phyloP scores from a whole-genome alignment of 2,888 invertebrate species.

The Noctua comes region DNA sequence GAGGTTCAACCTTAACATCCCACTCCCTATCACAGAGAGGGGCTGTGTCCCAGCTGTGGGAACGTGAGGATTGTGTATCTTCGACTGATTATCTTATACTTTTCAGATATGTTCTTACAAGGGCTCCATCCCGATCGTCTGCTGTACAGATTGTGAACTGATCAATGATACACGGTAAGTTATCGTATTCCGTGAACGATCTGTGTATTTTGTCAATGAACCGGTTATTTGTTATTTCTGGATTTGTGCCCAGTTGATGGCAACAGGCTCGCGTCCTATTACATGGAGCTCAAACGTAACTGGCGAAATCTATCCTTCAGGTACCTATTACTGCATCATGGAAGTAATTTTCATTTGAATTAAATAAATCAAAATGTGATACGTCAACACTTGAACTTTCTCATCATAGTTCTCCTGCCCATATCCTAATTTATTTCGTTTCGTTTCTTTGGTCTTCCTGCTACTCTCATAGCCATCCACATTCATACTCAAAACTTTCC shows the following conservation, averaged over 20 bases:
- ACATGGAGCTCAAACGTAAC: neutral
- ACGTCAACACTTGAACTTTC: neutral
- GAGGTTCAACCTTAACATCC: too few relatives aligned
- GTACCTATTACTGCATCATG: too few relatives aligned
- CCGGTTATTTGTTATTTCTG: neutral
- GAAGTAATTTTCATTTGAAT: neutral
- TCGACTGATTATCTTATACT: neutral
- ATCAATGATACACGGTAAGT: slow-evolving; percentile 42
- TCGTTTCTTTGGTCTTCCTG: neutral
- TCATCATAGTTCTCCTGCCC: neutral
- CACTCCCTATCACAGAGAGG: too few relatives aligned
- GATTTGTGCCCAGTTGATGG: neutral
- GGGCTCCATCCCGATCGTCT: slow-evolving; percentile 10
- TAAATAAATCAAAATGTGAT: neutral
- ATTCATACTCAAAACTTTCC: neutral
- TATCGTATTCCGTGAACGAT: neutral
- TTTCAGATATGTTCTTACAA: slow-evolving; percentile 41
- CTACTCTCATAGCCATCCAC: neutral
- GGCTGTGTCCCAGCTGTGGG: too few relatives aligned
- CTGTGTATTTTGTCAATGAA: neutral
- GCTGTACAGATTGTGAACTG: slow-evolving; percentile 44
- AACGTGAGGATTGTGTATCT: neutral
- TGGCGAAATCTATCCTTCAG: too few relatives aligned
- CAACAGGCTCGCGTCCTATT: neutral
- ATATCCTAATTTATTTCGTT: neutral